Evolutionary conservation across 2,888 invertebrate genomes (phyloP), one percentile per base, ranked within the genome.

Genomic region (Schizaphis graminum): DNA sequence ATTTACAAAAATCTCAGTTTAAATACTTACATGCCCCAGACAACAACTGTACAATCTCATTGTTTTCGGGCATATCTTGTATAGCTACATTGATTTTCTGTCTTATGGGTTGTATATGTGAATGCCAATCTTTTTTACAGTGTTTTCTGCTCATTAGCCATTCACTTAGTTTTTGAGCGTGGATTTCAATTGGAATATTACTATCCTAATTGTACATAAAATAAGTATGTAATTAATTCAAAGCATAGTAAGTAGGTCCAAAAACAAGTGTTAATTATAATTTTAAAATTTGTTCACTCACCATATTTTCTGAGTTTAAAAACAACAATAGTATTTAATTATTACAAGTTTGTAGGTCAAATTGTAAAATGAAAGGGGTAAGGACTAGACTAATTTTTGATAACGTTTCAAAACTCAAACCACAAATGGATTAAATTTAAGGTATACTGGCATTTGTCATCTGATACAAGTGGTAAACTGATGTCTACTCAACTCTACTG

Each of bases 141-240:
- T 99, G 99, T 91, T 99, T 97, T 95, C 99, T 97, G 96, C 98
- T 99, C 13, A 99, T 96, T 56, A 99, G 96, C 99, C 99, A 99
- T 95, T 99, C 99, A 95, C 98, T 97, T 88, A 99, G 96, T 96
- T 99, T 99, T 90, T 98, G 97, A 94, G 98, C 98, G 95, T 99
- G 98, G 95, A 99, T 99, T 95, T 99, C 99, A 95, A 99, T 99
- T 0, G 99, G 99, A 95, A 95, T 94, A 26, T 93, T 85, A 91
- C 92, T 94, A 44, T 94, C 95, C 94, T 95, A 28, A 61, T 47
- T 44, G 8, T 87, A 49, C 49, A 87, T n/a, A 53, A 53, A 87
- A 53, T 16, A n/a, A 77, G 35, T 28, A 87, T 10, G 21, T 49
- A 21, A n/a, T 53, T 35, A 35, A 77, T 67, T 35, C 35, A 35